Conservation (phyloP, 2,113 vertebrate species). For the Vulpes vulpes region DNA sequence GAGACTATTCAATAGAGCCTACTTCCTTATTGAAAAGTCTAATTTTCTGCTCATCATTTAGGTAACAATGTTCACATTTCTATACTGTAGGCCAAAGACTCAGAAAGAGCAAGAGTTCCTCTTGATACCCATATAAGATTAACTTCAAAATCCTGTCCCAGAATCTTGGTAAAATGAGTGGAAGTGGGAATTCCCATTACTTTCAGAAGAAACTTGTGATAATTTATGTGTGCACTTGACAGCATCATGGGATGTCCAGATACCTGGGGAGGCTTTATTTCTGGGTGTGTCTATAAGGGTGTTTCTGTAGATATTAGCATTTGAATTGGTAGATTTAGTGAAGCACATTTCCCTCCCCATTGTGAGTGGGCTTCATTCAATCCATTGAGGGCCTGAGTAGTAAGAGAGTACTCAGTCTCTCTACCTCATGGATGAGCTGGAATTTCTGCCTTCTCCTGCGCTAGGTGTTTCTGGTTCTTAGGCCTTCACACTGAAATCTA, state of each 20-base stretch:
- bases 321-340: not conserved
- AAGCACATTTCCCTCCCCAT: not conserved
- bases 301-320: not conserved
- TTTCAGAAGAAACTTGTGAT: not conserved
- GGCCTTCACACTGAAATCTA: not conserved
- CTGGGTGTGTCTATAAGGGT: not conserved
- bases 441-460: not conserved
- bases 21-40: not conserved
- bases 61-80: not conserved
- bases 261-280: not conserved
- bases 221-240: not conserved
- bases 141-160: not conserved
- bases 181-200: not conserved
- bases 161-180: not conserved
- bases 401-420: not conserved
- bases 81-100: not conserved
- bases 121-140: not conserved
- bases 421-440: not conserved
- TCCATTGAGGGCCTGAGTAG: not conserved
- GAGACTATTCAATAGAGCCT: not conserved
- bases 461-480: not conserved
- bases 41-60: not conserved
- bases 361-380: not conserved
- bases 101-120: not conserved
- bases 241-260: not conserved